A percentile compares a stretch with the other conserved stretches of the same genome.
These are phyloP conservation scores for Malacoctenus gilli DNA, from an alignment of 2,797 vertebrate species.

Conservation along the genomic window DNA sequence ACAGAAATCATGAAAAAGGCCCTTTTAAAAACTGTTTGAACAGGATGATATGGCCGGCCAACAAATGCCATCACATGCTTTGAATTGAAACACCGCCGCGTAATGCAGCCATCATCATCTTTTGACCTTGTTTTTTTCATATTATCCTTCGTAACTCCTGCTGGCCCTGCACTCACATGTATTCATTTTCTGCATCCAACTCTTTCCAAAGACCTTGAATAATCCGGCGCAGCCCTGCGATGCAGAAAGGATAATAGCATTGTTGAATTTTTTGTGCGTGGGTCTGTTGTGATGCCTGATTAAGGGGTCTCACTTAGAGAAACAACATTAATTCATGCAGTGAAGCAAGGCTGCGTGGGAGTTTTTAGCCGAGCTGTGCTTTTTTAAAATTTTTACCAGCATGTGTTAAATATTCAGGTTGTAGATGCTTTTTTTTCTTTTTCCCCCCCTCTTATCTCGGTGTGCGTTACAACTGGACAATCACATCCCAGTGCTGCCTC, in stretches of 20 bases:
- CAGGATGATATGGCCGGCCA: no score
- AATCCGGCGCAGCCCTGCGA: no score
- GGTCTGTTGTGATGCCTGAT: background rate
- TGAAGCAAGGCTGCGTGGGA: background rate
- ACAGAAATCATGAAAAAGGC: no score
- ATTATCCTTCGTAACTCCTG: no score
- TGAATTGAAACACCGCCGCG: no score
- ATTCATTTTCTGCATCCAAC: background rate
- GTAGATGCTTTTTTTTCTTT: background rate
- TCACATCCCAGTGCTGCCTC: constrained; percentile 7
- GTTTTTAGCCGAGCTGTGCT: background rate
- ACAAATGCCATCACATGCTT: no score
- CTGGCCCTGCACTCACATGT: background rate
- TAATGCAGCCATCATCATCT: no score
- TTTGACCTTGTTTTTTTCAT: no score
- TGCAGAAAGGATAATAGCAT: no score
- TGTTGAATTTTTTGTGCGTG: no score
- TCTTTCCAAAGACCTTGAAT: background rate
- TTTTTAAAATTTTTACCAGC: no score
- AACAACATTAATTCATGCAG: background rate
- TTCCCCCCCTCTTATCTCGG: constrained; percentile 4
- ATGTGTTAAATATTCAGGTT: background rate
- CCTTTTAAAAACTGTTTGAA: no score
- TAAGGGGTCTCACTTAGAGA: background rate
- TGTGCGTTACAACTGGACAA: background rate